A percentile compares a stretch with the other conserved stretches of the same genome.
phyloP scores from a whole-genome alignment of 2,888 invertebrate species.

The Ypsolopha sequella region DNA sequence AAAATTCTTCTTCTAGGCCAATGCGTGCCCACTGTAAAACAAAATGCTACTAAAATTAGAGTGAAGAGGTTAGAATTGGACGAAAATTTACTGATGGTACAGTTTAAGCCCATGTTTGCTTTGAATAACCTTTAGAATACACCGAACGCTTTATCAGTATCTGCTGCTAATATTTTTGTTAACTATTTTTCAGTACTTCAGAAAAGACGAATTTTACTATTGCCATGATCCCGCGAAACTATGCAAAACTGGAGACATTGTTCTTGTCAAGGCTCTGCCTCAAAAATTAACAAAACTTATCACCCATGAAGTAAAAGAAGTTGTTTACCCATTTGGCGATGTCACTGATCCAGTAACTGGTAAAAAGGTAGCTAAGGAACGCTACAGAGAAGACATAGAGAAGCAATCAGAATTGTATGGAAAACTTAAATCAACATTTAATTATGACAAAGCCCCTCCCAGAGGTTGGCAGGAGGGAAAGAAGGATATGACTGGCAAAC shows the following conservation, averaged over 20 bases:
- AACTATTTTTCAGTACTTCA: slow-evolving; percentile 77
- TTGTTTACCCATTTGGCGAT: slow-evolving; percentile 87
- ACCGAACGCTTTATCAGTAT: not conserved
- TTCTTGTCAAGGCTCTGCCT: slow-evolving; percentile 81
- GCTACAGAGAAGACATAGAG: slow-evolving; percentile 82
- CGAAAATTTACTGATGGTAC: slow-evolving; percentile 82
- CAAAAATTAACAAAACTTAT: slow-evolving; percentile 81
- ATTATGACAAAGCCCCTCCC: slow-evolving; percentile 81
- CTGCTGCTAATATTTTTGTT: not conserved
- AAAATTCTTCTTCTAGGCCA: slow-evolving; percentile 78
- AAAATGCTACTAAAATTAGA: slow-evolving; percentile 83
- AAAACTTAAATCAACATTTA: slow-evolving; percentile 74
- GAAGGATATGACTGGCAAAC: slow-evolving; percentile 84
- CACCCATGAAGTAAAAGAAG: slow-evolving; percentile 82
- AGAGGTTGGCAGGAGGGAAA: slow-evolving; percentile 87
- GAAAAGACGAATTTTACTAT: slow-evolving; percentile 77
- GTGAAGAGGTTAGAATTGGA: slow-evolving; percentile 82
- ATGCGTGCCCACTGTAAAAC: slow-evolving; percentile 83
- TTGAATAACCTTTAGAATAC: not conserved
- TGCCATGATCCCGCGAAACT: slow-evolving; percentile 83
- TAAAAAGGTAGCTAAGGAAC: slow-evolving; percentile 79
- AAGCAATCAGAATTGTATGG: slow-evolving; percentile 78
- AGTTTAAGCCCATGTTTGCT: no score
- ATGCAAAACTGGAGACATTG: slow-evolving; percentile 87
- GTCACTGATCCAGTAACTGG: slow-evolving; percentile 88